Evolutionary conservation across 2,797 vertebrate species (phyloP), one percentile per base, ranked within the genome.

Genomic region (Anas acuta): DNA sequence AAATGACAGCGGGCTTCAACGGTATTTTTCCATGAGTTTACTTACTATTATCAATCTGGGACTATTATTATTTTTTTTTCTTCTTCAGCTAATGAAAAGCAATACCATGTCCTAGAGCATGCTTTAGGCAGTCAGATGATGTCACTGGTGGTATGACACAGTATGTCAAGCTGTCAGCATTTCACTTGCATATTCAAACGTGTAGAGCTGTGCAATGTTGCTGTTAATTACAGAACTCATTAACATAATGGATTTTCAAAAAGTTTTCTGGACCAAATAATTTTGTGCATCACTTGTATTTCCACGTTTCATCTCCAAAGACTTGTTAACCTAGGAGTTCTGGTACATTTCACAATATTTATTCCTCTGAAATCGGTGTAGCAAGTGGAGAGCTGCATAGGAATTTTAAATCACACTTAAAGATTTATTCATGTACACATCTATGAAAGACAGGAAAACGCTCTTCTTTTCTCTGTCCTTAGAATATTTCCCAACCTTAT

Each of bases 151-250:
- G 7, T 28, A 19, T 3, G 19, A 20, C 54, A 11, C 30, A 19
- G 54, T 32, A 30, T 12, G 54, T 30, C 54, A 30, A 11, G 30
- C 28, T 56, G 30, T 56, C 30, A 11, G 54, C 15, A 21, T 53
- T 81, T 47, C 16, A 32, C 41, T 16, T 5, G 14, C 19, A 8
- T 7, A 60, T 45, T 45, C 11, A 10, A 26, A 5, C 3, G 2
- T 1, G 30, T 35, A 23, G 28, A 25, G 0, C 79, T 45, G 53
- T 22, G 6, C 10, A 2, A 1, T 3, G 32, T 35, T 28, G 17
- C 6, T 23, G 17, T 41, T 37, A 5, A 9, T 4, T 21, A 41
- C 21, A 1, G 9, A 70, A 14, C 23, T 54, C 47, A 4, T 23
- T 19, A 19, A 23, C 43, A 26, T 20, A 14, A 3, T 5, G 26